Conservation (phyloP, 2,797 vertebrate genomes). For the Macropodus opercularis region DNA sequence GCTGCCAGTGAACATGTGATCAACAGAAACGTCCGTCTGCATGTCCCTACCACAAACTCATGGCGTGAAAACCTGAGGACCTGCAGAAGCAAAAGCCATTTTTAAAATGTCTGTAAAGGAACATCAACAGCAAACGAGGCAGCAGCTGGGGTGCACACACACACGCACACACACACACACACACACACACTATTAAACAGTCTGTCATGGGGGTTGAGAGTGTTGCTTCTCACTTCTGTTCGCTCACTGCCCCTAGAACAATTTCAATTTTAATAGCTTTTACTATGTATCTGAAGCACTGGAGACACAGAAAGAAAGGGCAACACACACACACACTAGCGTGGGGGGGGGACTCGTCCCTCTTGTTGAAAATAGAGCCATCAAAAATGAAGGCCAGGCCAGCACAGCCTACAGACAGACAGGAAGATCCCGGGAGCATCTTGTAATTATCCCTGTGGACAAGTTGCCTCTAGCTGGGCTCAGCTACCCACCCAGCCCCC, state of each 20-base stretch:
- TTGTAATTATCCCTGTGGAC: slow-evolving; percentile 99
- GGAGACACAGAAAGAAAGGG: slow-evolving; percentile 73
- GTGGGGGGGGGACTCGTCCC: slow-evolving; percentile 46
- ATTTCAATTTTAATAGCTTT: slow-evolving; percentile 99
- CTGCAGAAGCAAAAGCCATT: too few species aligned
- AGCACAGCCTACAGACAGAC: slow-evolving; percentile 83
- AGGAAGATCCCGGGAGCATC: slow-evolving; percentile 89
- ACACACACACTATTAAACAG: slow-evolving; percentile 87
- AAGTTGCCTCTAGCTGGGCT: slow-evolving; percentile 93
- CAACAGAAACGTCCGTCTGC: too few species aligned
- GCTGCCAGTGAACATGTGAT: too few species aligned
- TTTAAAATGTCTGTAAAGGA: too few species aligned
- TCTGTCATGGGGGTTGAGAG: slow-evolving; percentile 86
- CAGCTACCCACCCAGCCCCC: slow-evolving; percentile 87
- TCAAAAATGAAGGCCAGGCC: slow-evolving; percentile 92
- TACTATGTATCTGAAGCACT: slow-evolving; percentile 98
- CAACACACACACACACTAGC: slow-evolving; percentile 30
- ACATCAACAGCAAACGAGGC: too few species aligned
- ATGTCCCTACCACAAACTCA: too few species aligned
- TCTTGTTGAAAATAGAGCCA: slow-evolving; percentile 95
- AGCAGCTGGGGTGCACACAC: background rate
- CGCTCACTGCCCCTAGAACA: slow-evolving; percentile 94
- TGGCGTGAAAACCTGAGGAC: too few species aligned
- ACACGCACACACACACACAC: slow-evolving; percentile 22
- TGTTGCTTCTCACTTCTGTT: slow-evolving; percentile 84